Conservation (phyloP, 2,797 vertebrate genomes). For the Perodicticus potto region DNA sequence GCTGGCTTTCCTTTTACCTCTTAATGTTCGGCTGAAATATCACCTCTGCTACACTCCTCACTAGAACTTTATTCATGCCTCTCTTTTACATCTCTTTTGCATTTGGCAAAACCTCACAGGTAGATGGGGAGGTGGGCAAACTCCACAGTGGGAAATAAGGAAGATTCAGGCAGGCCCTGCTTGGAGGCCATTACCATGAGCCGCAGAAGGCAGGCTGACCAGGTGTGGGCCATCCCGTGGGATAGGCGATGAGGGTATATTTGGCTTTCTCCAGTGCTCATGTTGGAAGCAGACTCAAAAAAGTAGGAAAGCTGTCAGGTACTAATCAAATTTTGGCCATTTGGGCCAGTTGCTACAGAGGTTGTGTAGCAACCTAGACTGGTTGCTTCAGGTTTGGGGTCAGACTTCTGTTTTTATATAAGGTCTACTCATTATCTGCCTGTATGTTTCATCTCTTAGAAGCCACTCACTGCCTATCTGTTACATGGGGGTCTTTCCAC, state of each 20-base stretch:
- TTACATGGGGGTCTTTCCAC: background rate
- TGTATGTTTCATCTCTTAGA: background rate
- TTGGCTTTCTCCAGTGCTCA: background rate
- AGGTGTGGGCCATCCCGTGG: rapidly evolving
- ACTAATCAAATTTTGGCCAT: background rate
- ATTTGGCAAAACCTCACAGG: background rate
- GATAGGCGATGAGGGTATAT: background rate
- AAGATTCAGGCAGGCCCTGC: background rate
- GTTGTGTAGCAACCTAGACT: background rate
- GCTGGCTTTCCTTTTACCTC: background rate
- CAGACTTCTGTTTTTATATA: background rate
- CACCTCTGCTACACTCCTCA: background rate
- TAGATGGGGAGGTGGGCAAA: background rate
- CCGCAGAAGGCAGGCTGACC: background rate
- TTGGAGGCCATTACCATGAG: background rate
- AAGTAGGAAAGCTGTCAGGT: background rate
- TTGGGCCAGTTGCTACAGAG: background rate
- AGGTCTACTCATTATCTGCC: background rate
- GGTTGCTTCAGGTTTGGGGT: background rate
- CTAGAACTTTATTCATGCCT: background rate
- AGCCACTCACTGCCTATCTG: background rate
- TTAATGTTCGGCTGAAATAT: background rate
- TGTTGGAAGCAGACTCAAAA: background rate
- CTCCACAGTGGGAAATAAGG: background rate
- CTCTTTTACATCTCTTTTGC: background rate